Percentiles rank a stretch among this genome's conserved stretches.
Conservation (phyloP, 1,140 invertebrate species). For the Drosophila simulans region DNA sequence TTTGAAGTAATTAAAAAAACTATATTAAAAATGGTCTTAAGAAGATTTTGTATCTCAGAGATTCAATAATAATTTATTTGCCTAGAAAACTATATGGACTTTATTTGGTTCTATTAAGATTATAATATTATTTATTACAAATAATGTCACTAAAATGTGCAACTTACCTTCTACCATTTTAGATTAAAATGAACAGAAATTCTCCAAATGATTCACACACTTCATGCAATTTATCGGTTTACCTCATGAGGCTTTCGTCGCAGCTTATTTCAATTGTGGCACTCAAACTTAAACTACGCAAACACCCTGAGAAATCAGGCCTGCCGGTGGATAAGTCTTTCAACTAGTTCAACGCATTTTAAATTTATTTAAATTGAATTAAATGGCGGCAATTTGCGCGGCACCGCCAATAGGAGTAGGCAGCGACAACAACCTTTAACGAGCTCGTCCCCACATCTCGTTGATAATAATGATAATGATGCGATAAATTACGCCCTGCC, state of each 20-base stretch:
- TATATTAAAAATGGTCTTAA: too few species aligned
- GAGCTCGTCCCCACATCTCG: conserved; percentile 34
- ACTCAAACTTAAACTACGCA: conserved; percentile 31
- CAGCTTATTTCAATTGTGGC: conserved; percentile 34
- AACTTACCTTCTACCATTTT: neutral
- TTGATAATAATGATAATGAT: conserved; percentile 70
- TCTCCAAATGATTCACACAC: conserved; percentile 33
- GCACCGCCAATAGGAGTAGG: conserved; percentile 56
- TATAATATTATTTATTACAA: too few species aligned
- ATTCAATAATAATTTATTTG: too few species aligned
- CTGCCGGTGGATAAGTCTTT: conserved; percentile 1
- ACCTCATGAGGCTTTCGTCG: conserved; percentile 7
- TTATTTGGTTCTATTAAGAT: too few species aligned
- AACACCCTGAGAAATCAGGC: conserved; percentile 15
- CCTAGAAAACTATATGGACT: too few species aligned
- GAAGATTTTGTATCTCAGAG: too few species aligned
- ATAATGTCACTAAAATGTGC: neutral
- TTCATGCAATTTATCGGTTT: neutral
- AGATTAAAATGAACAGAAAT: too few species aligned
- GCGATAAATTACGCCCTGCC: conserved; percentile 56
- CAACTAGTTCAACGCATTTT: conserved; percentile 76
- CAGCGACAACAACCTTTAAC: conserved; percentile 50
- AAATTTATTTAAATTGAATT: conserved; percentile 83
- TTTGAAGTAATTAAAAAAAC: too few species aligned
- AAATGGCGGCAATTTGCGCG: conserved; percentile 78